Evolutionary conservation across 1,140 invertebrate species (phyloP), one percentile per base, ranked within the genome.

Genomic region (Philotrypesis tridentata): DNA sequence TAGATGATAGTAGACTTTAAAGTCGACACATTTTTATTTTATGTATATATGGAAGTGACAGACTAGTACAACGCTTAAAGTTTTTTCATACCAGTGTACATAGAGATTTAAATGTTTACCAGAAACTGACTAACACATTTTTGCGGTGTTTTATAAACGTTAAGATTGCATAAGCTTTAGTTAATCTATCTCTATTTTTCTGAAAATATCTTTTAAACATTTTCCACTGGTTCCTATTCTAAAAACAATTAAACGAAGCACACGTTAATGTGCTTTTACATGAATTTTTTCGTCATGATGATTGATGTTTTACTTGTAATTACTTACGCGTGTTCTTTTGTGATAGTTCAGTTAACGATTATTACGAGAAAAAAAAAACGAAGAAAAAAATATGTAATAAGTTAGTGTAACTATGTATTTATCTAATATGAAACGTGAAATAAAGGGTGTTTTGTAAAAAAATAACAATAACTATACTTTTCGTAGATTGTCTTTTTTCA

Each of bases 1-100:
- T 91, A 70, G 91, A 92, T 60, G 91, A 92, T 70, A 90, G 87
- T 81, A 65, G 76, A 6, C 83, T 87, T 71, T 89, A 79, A 86
- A 83, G 29, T 74, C 72, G 5, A 27, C 0, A 76, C 63, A 74
- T 76, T 79, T 55, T 55, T 55, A 77, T 72, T 55, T 71, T 61
- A 25, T 61, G 17, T 40, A 40, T 75, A 65, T 23, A 17, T 73
- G 6, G 21, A 73, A 55, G n/a, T 6, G 21, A 25, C 27, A 33
- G 67, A 75, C 33, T 67, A 25, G 60, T 71, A 79, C 37, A 71
- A 31, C n/a, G n/a, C 48, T 31, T 27, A 0, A 33, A 37, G 23
- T 1, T 60, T 65, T 23, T 78, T 79, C 40, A 61, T 27, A 79
- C 78, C 70, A 72, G 55, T 72, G 78, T 63, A 11, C 63, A 25